Evolutionary conservation across 2,797 vertebrate genomes (phyloP).

Genomic region (Melanogrammus aeglefinus): DNA sequence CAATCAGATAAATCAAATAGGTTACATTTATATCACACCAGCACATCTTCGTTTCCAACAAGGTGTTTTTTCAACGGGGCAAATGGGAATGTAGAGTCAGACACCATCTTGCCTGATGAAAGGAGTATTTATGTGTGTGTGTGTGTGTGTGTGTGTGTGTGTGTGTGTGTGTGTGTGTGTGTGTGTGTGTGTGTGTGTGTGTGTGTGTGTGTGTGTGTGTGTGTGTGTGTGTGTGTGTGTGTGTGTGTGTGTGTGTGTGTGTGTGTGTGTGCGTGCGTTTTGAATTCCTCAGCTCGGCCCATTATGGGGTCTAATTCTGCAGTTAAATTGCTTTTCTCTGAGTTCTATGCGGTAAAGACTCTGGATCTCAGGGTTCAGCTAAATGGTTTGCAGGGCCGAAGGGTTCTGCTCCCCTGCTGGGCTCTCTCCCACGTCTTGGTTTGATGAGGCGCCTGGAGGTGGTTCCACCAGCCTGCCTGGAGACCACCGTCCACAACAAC

Average conservation of each 20-base stretch:
- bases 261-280: neutral
- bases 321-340: neutral
- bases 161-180: neutral
- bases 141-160: neutral
- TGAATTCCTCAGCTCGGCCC: neutral
- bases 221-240: neutral
- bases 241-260: too few relatives aligned
- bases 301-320: neutral
- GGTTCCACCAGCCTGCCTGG: neutral
- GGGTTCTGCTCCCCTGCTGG: neutral
- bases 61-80: constrained; percentile 13
- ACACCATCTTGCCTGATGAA: constrained; percentile 10
- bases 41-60: constrained; percentile 5
- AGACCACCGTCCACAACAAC: neutral
- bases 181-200: too few relatives aligned
- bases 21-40: neutral
- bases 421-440: neutral
- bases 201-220: neutral
- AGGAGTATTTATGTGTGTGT: neutral
- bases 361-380: neutral
- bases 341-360: neutral
- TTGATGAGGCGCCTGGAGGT: neutral
- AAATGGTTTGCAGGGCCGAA: neutral
- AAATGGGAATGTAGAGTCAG: constrained; percentile 5
- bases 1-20: neutral